Percentiles rank a stretch among this genome's conserved stretches.
Conservation (phyloP, 2,113 vertebrate genomes). For the Xiphias gladius region DNA sequence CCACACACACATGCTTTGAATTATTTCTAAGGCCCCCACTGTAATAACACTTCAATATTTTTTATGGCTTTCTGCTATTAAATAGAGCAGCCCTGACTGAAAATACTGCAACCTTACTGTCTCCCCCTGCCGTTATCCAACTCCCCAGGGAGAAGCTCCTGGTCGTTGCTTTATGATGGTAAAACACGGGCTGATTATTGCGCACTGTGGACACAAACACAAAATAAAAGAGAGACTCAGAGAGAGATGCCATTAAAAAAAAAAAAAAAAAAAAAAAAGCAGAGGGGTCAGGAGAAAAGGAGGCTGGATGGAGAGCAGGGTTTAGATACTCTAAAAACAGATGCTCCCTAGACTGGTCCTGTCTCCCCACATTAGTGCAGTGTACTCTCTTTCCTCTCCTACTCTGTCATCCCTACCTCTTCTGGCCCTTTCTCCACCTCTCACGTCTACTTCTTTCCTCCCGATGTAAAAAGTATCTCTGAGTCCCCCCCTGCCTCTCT, state of each 20-base stretch:
- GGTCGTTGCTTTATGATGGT: conserved; percentile 43
- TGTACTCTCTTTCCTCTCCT: conserved; percentile 32
- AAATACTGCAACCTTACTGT: conserved; percentile 47
- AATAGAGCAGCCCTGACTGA: conserved; percentile 43
- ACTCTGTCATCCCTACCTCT: conserved; percentile 13
- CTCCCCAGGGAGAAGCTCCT: conserved; percentile 44
- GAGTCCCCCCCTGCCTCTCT: neutral
- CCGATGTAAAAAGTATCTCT: conserved; percentile 15
- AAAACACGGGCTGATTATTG: conserved; percentile 35
- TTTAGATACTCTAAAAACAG: conserved; percentile 72
- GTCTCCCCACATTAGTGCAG: conserved; percentile 74
- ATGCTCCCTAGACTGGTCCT: conserved; percentile 65
- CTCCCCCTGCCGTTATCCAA: conserved; percentile 16
- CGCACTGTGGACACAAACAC: conserved; percentile 7
- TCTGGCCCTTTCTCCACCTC: conserved; percentile 22
- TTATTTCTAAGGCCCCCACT: conserved; percentile 59
- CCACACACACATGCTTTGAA: conserved; percentile 51
- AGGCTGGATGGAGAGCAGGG: conserved; percentile 28
- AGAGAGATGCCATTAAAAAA: neutral
- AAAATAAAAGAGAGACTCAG: conserved; percentile 20
- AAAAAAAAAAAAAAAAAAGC: conserved; percentile 6
- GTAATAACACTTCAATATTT: conserved; percentile 67
- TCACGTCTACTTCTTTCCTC: conserved; percentile 26
- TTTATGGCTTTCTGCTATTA: conserved; percentile 52
- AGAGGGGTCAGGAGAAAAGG: conserved; percentile 31